Percentiles rank a stretch among this genome's conserved stretches.
phyloP scores from a whole-genome alignment of 2,888 invertebrate species.

The Cenopis cana region DNA sequence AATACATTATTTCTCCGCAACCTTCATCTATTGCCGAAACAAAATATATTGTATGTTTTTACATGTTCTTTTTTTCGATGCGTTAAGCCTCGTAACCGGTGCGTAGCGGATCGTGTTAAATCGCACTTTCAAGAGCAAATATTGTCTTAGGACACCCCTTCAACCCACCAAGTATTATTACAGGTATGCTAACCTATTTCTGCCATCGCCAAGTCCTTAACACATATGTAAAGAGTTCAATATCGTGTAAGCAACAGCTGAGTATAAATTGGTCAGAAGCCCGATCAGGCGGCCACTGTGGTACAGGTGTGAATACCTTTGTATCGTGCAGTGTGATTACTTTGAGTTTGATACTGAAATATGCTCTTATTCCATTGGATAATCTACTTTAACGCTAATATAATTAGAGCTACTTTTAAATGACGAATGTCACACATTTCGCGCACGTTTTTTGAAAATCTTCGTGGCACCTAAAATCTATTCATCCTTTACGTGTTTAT shows the following conservation, averaged over 20 bases:
- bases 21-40: neutral
- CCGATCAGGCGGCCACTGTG: constrained; percentile 1
- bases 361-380: no score
- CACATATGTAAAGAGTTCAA: neutral
- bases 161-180: constrained; percentile 21
- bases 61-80: neutral
- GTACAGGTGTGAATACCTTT: constrained; percentile 18
- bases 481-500: no score
- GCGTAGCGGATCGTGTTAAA: constrained; percentile 9
- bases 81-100: constrained; percentile 1
- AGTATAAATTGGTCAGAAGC: neutral
- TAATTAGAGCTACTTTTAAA: no score
- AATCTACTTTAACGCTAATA: no score
- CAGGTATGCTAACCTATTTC: neutral
- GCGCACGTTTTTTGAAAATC: no score
- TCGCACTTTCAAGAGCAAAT: constrained; percentile 24
- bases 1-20: no score
- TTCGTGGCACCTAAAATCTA: no score
- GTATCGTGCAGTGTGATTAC: neutral
- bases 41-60: neutral
- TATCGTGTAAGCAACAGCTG: neutral
- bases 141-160: constrained; percentile 24
- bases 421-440: no score
- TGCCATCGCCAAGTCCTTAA: neutral
- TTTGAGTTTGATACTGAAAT: no score